Evolutionary conservation across 2,888 invertebrate genomes (phyloP).

Genomic region (Thera britannica): DNA sequence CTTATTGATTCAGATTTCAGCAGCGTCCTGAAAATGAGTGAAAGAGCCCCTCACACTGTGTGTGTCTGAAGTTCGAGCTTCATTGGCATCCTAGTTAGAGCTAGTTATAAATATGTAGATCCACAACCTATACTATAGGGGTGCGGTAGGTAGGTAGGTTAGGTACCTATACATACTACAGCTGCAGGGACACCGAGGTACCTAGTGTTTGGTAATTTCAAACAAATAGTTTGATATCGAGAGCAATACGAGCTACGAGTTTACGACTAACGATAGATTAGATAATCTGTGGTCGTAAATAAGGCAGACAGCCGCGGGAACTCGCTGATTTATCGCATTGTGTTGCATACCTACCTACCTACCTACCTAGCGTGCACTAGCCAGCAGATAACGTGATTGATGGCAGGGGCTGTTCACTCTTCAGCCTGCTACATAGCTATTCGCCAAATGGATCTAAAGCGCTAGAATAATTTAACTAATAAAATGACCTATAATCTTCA

Average conservation of each 20-base stretch:
- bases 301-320: conserved; percentile 13
- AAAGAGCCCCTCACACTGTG: neutral
- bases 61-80: too few relatives aligned
- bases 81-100: too few relatives aligned
- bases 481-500: too few relatives aligned
- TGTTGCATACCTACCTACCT: neutral
- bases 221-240: neutral
- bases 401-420: neutral
- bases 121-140: too few relatives aligned
- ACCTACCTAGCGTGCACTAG: conserved; percentile 1
- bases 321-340: conserved; percentile 11
- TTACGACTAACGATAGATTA: conserved; percentile 4
- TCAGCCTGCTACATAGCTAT: neutral
- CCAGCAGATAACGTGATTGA: conserved; percentile 18
- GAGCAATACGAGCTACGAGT: neutral
- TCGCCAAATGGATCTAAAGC: too few relatives aligned
- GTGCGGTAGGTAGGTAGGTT: too few relatives aligned
- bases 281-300: conserved; percentile 8
- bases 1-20: too few relatives aligned
- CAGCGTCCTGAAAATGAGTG: too few relatives aligned
- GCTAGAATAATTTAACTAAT: too few relatives aligned
- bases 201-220: neutral
- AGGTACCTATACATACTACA: too few relatives aligned
- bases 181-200: too few relatives aligned
- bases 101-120: too few relatives aligned